Conservation (phyloP, 2,113 vertebrate species). For the Chunga burmeisteri region DNA sequence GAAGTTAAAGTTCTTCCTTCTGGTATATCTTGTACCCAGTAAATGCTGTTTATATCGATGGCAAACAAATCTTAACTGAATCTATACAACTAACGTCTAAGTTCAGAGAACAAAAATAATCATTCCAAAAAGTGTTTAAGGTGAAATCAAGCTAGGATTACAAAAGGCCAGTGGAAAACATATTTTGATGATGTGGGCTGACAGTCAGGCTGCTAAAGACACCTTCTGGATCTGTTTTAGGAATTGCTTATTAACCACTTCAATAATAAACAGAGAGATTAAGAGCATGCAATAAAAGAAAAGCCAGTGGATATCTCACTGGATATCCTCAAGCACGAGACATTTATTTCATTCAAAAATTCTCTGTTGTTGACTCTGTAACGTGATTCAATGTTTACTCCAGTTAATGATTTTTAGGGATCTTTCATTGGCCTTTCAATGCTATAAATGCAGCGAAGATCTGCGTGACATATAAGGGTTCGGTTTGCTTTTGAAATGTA, state of each 20-base stretch:
- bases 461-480: rapidly evolving
- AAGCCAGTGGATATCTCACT: constrained; percentile 59
- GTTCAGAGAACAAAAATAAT: constrained; percentile 71
- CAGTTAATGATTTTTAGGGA: constrained; percentile 55
- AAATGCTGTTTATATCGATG: constrained; percentile 70
- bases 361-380: constrained; percentile 36
- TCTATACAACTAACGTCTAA: constrained; percentile 30
- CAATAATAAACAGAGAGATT: constrained; percentile 68
- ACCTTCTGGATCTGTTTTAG: constrained; percentile 64
- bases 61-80: constrained; percentile 67
- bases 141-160: constrained; percentile 49
- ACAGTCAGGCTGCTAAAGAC: constrained; percentile 45
- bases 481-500: constrained; percentile 1
- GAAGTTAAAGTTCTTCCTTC: constrained; percentile 55
- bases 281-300: constrained; percentile 57
- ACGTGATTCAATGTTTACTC: constrained; percentile 38
- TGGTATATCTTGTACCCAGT: constrained; percentile 45
- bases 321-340: background rate
- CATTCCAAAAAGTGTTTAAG: constrained; percentile 61
- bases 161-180: constrained; percentile 40
- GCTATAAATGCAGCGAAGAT: background rate
- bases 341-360: constrained; percentile 47
- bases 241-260: constrained; percentile 58
- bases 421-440: constrained; percentile 29
- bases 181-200: constrained; percentile 36